Conservation (phyloP, 2,888 invertebrate genomes). For the Gastracanthus pulcherrimus region DNA sequence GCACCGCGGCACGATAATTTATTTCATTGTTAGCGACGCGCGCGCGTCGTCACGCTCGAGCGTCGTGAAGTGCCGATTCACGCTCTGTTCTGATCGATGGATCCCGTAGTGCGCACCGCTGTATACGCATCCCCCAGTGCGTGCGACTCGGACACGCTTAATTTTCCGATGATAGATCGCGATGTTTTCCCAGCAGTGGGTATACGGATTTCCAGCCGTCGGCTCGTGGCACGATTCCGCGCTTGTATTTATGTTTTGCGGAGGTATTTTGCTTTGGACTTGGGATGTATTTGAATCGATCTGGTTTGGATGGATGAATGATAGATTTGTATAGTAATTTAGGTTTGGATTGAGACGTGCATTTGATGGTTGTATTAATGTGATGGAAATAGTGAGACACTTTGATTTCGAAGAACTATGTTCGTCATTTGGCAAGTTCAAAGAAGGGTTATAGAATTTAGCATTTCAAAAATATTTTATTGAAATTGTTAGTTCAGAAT, state of each 20-base stretch:
- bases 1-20: constrained; percentile 58
- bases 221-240: neutral
- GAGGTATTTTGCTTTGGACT: neutral
- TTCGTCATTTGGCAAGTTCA: no score
- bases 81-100: constrained; percentile 60
- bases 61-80: constrained; percentile 56
- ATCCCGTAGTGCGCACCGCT: neutral
- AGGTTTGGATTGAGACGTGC: neutral
- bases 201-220: neutral
- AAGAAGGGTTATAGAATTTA: no score
- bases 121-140: neutral
- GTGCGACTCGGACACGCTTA: constrained; percentile 45
- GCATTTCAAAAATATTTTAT: no score
- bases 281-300: neutral
- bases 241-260: neutral
- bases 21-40: constrained; percentile 63
- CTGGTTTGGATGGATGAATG: neutral
- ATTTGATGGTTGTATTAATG: neutral
- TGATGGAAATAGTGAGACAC: neutral
- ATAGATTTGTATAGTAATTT: neutral
- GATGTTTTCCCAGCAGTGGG: constrained; percentile 10
- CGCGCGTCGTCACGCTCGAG: constrained; percentile 58
- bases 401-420: neutral
- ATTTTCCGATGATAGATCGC: constrained; percentile 55
- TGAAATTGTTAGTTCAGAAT: no score